phyloP scores from a whole-genome alignment of 1,140 invertebrate genomes.

The Pararge aegeria region DNA sequence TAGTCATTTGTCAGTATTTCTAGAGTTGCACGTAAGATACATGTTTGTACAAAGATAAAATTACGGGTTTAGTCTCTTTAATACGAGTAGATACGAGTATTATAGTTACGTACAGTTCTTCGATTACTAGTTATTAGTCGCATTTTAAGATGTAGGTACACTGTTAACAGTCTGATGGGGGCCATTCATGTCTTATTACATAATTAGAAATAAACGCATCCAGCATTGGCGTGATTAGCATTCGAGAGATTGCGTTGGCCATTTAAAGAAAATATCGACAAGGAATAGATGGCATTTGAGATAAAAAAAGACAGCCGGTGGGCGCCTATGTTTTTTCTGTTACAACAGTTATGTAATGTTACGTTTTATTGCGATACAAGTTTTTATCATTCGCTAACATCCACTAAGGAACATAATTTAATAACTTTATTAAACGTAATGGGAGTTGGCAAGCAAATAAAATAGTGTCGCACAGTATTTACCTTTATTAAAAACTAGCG shows the following conservation, averaged over 20 bases:
- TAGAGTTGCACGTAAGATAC: too few species aligned
- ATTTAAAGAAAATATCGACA: constrained; percentile 21
- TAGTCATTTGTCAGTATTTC: too few species aligned
- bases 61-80: too few species aligned
- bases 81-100: too few species aligned
- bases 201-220: constrained; percentile 27
- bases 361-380: not conserved
- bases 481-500: too few species aligned
- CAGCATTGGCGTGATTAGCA: constrained; percentile 30
- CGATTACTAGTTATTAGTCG: too few species aligned
- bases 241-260: constrained; percentile 33
- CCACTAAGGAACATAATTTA: not conserved
- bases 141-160: too few species aligned
- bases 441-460: not conserved
- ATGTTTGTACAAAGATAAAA: too few species aligned
- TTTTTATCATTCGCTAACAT: not conserved
- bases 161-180: too few species aligned
- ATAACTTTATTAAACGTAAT: not conserved
- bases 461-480: not conserved
- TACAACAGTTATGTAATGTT: not conserved
- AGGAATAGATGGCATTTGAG: constrained; percentile 15
- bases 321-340: not conserved
- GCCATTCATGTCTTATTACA: constrained; percentile 13
- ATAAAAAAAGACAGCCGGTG: constrained; percentile 5
- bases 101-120: too few species aligned